These are phyloP conservation scores for Morone saxatilis DNA, from an alignment of 2,113 vertebrate species.

Conservation along the genomic window DNA sequence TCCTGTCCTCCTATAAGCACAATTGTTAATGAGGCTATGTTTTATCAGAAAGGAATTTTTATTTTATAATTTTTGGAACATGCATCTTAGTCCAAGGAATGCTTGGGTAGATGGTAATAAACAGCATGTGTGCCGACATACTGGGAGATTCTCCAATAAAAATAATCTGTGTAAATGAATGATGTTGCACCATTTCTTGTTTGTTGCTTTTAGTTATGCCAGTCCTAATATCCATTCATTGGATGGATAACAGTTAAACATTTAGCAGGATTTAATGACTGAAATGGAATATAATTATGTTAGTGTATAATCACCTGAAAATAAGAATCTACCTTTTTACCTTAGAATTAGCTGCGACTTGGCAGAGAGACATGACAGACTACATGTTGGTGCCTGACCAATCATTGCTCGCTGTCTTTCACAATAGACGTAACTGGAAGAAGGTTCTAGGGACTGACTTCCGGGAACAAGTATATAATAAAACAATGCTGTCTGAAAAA, in stretches of 20 bases:
- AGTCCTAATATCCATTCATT: background rate
- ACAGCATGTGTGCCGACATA: background rate
- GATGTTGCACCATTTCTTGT: background rate
- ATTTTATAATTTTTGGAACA: background rate
- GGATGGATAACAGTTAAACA: background rate
- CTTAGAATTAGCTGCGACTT: background rate
- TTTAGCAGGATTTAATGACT: background rate
- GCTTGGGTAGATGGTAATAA: slow-evolving; percentile 7
- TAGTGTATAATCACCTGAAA: too few species aligned
- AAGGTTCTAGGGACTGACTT: too few species aligned
- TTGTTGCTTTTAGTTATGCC: background rate
- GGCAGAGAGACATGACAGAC: background rate
- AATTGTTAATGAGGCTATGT: slow-evolving; percentile 5
- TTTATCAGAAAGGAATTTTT: slow-evolving; percentile 28
- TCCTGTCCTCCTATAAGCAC: slow-evolving; percentile 21
- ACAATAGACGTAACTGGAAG: too few species aligned
- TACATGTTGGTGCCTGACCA: background rate
- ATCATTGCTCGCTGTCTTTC: background rate
- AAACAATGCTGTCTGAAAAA: too few species aligned
- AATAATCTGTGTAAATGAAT: background rate
- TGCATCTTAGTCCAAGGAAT: background rate
- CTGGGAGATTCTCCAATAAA: background rate
- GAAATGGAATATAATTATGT: too few species aligned
- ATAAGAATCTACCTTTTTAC: too few species aligned
- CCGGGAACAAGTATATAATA: too few species aligned